Evolutionary conservation across 2,888 invertebrate genomes (phyloP), one percentile per base, ranked within the genome.

Genomic region (Cryptosula pallasiana): DNA sequence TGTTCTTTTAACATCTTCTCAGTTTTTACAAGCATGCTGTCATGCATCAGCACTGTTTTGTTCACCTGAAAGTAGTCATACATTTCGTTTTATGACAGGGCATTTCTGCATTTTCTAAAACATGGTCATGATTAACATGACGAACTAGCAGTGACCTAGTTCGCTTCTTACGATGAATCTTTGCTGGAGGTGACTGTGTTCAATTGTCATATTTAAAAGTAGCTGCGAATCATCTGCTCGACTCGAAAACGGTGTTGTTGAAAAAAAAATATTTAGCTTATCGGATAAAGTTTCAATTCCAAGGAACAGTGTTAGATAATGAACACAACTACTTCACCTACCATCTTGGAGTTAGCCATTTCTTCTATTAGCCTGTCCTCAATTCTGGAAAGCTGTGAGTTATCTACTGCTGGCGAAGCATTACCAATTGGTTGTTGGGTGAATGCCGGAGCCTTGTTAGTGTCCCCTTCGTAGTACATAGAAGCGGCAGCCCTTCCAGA

Each of bases 21-120:
- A 27, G 69, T 54, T 5, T 32, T 36, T 1, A 73, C 71, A 27
- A 81, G 74, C 35, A 77, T 74, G 23, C 70, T 36, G 55, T 78
- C 78, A 71, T 81, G 81, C 71, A 78, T 77, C 1, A 76, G 69
- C 16, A 81, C 74, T 1, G 80, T 81, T 55, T 76, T 73, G 72
- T 80, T 81, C 13, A 81, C 74, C 73, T 77, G 75, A 3, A 45
- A 45, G 20, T 5, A 45, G 45, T 45, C 20, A 5, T 20, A 45
- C 20, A 45, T 45, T 45, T 45, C 20, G 45, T 45, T n/a, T n/a
- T n/a, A n/a, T n/a, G n/a, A n/a, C n/a, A n/a, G n/a, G n/a, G n/a
- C n/a, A n/a, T n/a, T n/a, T n/a, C n/a, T n/a, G n/a, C n/a, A n/a
- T n/a, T n/a, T n/a, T n/a, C n/a, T n/a, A n/a, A n/a, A n/a, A n/a